These are phyloP conservation scores for Microcebus tavaratra DNA, from an alignment of 2,113 vertebrate species.

Conservation along the genomic window DNA sequence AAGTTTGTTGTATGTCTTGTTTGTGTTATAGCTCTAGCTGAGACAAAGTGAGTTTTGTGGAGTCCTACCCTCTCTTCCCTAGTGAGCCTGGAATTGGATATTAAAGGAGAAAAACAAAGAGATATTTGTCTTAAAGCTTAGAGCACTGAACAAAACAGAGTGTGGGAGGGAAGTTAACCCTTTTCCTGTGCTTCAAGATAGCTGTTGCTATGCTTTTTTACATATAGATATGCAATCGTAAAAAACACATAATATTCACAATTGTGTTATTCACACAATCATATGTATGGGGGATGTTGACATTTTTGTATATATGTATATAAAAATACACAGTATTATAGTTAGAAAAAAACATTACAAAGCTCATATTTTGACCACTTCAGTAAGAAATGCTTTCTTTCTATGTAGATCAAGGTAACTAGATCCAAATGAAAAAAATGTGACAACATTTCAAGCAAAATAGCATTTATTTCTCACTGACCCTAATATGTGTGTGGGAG, in stretches of 20 bases:
- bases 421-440: not conserved
- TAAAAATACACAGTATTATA: slow-evolving; percentile 27
- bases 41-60: slow-evolving; percentile 82
- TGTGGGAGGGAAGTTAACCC: slow-evolving; percentile 82
- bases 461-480: not conserved
- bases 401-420: slow-evolving; percentile 47
- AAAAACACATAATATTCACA: not conserved
- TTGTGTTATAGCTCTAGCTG: slow-evolving; percentile 71
- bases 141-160: slow-evolving; percentile 90
- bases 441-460: not conserved
- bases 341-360: slow-evolving; percentile 54
- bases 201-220: slow-evolving; percentile 29
- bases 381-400: slow-evolving; percentile 76
- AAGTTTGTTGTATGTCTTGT: slow-evolving; percentile 60
- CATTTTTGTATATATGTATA: slow-evolving; percentile 45
- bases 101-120: slow-evolving; percentile 86
- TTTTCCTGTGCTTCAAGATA: slow-evolving; percentile 63
- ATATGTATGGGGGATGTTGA: slow-evolving; percentile 67
- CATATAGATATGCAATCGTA: not conserved
- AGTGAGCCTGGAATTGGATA: slow-evolving; percentile 86
- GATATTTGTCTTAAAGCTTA: slow-evolving; percentile 82
- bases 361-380: slow-evolving; percentile 71
- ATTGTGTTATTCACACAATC: not conserved
- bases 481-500: not conserved
- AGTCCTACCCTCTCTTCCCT: slow-evolving; percentile 74